These are phyloP conservation scores for Dasypus novemcinctus DNA, from an alignment of 2,113 vertebrate genomes.

Conservation along the genomic window DNA sequence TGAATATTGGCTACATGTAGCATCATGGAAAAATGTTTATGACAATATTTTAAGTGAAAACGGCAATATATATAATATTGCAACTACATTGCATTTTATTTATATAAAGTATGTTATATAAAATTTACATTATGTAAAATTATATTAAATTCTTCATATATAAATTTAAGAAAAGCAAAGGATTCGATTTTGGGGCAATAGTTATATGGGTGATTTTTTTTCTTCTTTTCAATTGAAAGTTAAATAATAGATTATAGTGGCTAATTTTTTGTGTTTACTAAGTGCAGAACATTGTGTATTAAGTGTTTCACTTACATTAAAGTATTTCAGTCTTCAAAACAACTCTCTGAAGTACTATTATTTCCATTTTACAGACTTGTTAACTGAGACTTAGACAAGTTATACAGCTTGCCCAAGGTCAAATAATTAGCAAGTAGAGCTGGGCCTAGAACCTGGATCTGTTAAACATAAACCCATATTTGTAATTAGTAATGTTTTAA, in stretches of 20 bases:
- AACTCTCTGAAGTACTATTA: background rate
- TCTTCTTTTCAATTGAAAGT: background rate
- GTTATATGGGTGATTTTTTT: background rate
- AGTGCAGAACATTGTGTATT: background rate
- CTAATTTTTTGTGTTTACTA: background rate
- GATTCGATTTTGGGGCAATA: background rate
- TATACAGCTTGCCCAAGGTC: background rate
- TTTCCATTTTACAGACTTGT: background rate
- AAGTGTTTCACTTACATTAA: background rate
- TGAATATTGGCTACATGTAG: background rate
- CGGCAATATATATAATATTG: background rate
- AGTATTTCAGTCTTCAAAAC: constrained; percentile 22
- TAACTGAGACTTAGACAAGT: background rate
- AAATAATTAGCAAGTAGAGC: constrained; percentile 4
- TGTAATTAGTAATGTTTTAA: background rate
- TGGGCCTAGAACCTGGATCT: background rate
- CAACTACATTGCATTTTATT: background rate
- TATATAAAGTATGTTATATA: background rate
- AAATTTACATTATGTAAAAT: background rate
- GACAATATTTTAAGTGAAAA: background rate
- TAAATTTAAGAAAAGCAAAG: background rate
- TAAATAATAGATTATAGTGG: background rate
- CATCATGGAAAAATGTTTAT: background rate
- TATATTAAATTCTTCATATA: background rate
- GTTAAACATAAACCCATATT: background rate